Percentiles rank a stretch among this genome's conserved stretches.
These are phyloP conservation scores for Euplagia quadripunctaria DNA, from an alignment of 2,888 invertebrate species.

Conservation along the genomic window DNA sequence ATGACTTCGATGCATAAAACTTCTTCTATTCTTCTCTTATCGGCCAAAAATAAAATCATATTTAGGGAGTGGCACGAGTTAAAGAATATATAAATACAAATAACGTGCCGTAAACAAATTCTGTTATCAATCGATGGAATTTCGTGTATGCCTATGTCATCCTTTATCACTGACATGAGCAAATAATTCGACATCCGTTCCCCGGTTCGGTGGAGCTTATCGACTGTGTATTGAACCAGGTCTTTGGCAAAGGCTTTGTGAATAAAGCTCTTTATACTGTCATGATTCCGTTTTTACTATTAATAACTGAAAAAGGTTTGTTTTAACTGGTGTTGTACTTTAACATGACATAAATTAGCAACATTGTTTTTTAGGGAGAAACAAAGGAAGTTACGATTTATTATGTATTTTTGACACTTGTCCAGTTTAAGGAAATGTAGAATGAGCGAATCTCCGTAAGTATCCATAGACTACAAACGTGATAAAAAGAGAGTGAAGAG, in stretches of 20 bases:
- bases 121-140: constrained; percentile 49
- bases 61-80: not conserved
- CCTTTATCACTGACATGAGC: constrained; percentile 65
- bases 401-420: not conserved
- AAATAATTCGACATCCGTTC: constrained; percentile 58
- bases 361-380: not conserved
- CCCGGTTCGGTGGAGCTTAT: constrained; percentile 33
- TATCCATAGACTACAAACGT: no score
- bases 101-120: constrained; percentile 26
- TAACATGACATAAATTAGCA: not conserved
- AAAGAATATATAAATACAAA: constrained; percentile 9
- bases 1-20: no score
- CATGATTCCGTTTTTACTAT: not conserved
- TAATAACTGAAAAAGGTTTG: not conserved
- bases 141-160: constrained; percentile 53
- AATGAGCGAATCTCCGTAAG: not conserved
- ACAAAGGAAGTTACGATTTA: rapidly evolving
- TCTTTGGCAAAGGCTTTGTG: not conserved
- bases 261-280: not conserved
- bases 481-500: no score
- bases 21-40: not conserved
- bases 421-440: not conserved
- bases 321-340: not conserved
- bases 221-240: constrained; percentile 6
- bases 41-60: not conserved